These are phyloP conservation scores for Melangyna quadrimaculata DNA, from an alignment of 2,888 invertebrate genomes.

Conservation along the genomic window DNA sequence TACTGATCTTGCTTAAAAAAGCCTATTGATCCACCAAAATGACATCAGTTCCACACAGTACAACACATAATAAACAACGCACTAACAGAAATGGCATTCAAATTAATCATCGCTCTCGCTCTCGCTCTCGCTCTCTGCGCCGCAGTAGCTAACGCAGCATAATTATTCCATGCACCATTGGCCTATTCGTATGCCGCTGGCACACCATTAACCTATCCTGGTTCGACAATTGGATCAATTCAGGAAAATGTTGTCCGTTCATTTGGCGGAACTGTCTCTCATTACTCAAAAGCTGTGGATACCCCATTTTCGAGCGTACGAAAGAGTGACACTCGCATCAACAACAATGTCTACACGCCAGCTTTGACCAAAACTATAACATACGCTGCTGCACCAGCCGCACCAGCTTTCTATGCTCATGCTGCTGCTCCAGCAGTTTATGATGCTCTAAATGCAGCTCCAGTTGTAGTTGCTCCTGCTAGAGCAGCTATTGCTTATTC, in stretches of 20 bases:
- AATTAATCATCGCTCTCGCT: constrained; percentile 83
- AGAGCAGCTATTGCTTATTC: too few species aligned
- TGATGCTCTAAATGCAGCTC: constrained; percentile 50
- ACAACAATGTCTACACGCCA: constrained; percentile 25
- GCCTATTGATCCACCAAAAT: not conserved
- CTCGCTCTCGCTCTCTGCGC: constrained; percentile 84
- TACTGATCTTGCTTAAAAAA: constrained; percentile 43
- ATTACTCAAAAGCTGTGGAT: not conserved
- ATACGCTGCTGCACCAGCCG: constrained; percentile 75
- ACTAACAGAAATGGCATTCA: constrained; percentile 70
- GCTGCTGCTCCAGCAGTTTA: constrained; percentile 69
- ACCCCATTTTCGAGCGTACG: not conserved
- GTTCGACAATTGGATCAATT: constrained; percentile 80
- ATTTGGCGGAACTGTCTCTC: constrained; percentile 83
- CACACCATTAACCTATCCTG: constrained; percentile 68
- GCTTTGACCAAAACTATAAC: constrained; percentile 72
- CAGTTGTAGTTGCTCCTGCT: too few species aligned
- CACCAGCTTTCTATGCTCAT: constrained; percentile 73
- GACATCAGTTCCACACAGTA: constrained; percentile 28
- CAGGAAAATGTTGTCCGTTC: constrained; percentile 84
- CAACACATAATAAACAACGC: constrained; percentile 27
- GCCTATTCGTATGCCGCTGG: too few species aligned
- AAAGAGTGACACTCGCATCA: not conserved
- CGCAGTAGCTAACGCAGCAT: constrained; percentile 82
- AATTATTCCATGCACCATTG: constrained; percentile 78